Evolutionary conservation across 1,140 invertebrate genomes (phyloP).

Genomic region (Calephelis virginiensis): DNA sequence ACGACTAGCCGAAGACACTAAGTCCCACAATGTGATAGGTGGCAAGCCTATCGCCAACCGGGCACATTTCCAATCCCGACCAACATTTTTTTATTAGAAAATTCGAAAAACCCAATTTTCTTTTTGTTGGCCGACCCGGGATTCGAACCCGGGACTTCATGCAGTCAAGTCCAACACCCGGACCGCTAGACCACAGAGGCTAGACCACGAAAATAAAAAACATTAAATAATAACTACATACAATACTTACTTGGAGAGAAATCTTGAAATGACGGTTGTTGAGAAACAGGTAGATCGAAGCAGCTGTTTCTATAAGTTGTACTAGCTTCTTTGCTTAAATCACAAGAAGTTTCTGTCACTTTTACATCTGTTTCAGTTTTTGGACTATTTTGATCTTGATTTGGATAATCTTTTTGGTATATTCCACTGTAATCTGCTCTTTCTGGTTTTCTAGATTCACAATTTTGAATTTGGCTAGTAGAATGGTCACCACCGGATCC

Average conservation of each 20-base stretch:
- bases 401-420: background rate
- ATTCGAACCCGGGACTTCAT: too few species aligned
- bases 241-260: background rate
- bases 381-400: background rate
- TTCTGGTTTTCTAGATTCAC: background rate
- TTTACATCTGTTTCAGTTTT: slow-evolving; percentile 7
- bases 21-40: too few species aligned
- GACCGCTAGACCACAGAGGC: too few species aligned
- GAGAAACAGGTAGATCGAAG: background rate
- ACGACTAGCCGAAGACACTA: too few species aligned
- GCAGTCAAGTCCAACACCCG: too few species aligned
- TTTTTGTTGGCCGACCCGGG: too few species aligned
- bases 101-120: too few species aligned
- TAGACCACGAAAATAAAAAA: background rate
- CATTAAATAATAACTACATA: too few species aligned
- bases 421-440: background rate
- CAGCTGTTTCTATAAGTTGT: background rate
- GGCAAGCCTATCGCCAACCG: too few species aligned
- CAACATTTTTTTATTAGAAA: too few species aligned
- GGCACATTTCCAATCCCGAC: too few species aligned
- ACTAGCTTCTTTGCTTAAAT: background rate
- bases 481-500: slow-evolving; percentile 40
- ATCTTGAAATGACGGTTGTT: background rate
- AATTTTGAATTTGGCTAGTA: slow-evolving; percentile 4
- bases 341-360: background rate